These are phyloP conservation scores for Ploceus nigricollis DNA, from an alignment of 2,113 vertebrate species.

Conservation along the genomic window DNA sequence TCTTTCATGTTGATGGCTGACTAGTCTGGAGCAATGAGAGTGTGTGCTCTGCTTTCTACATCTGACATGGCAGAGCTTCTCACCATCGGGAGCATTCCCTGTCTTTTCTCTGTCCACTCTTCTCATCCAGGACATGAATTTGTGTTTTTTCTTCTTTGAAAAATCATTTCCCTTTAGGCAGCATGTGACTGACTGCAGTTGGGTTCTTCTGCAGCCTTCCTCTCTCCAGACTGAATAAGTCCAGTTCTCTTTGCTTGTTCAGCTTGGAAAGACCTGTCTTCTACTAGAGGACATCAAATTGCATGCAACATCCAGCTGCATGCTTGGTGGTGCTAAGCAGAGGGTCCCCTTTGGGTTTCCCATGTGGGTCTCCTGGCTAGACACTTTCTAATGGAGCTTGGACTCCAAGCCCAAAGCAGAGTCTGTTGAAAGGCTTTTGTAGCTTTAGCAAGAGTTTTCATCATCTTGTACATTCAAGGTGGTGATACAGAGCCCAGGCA, in stretches of 20 bases:
- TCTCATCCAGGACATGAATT: background rate
- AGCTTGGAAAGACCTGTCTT: background rate
- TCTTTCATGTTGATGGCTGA: background rate
- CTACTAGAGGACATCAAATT: background rate
- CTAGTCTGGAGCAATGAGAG: background rate
- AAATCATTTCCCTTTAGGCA: background rate
- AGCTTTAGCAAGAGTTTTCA: background rate
- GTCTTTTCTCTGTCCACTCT: background rate
- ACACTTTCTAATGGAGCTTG: background rate
- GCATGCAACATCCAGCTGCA: background rate
- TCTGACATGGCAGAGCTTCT: background rate
- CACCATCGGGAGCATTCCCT: background rate
- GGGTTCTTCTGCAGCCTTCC: background rate
- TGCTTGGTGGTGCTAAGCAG: background rate
- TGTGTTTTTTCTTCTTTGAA: background rate
- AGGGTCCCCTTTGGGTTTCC: background rate
- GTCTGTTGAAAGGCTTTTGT: background rate
- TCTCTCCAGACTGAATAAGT: background rate
- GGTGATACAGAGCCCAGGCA: background rate
- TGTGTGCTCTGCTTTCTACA: background rate
- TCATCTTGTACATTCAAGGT: background rate
- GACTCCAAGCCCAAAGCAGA: background rate
- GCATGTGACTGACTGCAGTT: accelerated
- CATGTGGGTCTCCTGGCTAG: background rate
- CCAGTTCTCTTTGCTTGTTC: background rate